Evolutionary conservation across 2,797 vertebrate genomes (phyloP), one percentile per base, ranked within the genome.

Genomic region (Anguilla obscura): DNA sequence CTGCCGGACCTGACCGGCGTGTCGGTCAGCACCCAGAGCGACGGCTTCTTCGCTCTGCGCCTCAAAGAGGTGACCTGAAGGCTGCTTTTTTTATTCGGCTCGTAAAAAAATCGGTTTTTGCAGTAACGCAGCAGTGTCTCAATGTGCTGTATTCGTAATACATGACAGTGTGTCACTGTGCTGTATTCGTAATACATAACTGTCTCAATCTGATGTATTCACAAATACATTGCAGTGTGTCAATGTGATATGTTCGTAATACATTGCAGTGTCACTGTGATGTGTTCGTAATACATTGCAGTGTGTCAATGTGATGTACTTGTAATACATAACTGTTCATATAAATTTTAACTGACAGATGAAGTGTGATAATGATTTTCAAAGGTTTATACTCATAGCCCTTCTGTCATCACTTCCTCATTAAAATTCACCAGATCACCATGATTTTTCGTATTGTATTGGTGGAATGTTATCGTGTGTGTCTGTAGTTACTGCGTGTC

Each of bases 21-120:
- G 71, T 99, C 98, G 0, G 98, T 98, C 95, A 99, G 99, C 95
- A 98, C 97, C 0, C 98, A 98, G 60, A 97, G 93, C 0, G 99
- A 99, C 45, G 97, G 98, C 86, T 99, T 99, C 94, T 99, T 99
- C 54, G 99, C 98, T 0, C 96, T 99, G 33, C 97, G 96, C 91
- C 97, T 99, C 91, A 99, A 98, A 95, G 98, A 99, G 97, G 99
- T 98, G 93, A 93, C 88, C 8, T 2, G 36, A 82, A 50, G 3
- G n/a, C 18, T 10, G 16, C 5, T 36, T 40, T 3, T 3, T 36
- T 18, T 16, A 14, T 33, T 10, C 24, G 27, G 0, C 58, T 63
- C 58, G 10, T 52, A 63, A 63, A 63, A 18, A 63, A 3, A 24
- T 16, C 36, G 36, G 58, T 63, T 63, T 63, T 0, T 63, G 58